Base-by-base conservation (phyloP, 2,113 vertebrate species). In the Atlantisia rogersi region DNA sequence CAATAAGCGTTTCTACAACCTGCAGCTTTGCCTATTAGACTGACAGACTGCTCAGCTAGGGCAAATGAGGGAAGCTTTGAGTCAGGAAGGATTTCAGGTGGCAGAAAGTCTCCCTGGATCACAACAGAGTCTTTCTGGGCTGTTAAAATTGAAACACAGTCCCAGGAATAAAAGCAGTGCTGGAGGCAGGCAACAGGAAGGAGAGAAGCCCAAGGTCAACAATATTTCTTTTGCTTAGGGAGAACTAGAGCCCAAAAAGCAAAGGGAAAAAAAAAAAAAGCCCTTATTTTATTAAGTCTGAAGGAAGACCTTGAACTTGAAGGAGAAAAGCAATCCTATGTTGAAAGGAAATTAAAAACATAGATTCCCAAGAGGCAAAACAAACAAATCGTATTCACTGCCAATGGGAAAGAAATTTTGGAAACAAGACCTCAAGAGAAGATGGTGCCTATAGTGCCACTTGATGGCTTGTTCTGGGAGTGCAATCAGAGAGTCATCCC, bases 311-410 rank as follows among this genome's bases (percentile, higher is more conserved):
- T 21, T 71, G 55, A 91, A 69, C 46, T 82, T 58, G 81, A 87
- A 86, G 31, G 35, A 86, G 60, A 87, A 74, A 80, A 89, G 37
- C 11, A 91, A 71, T 59, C 3, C 1, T 32, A 37, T 12, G 11
- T 64, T 87, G 65, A 82, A 96, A 91, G 78, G 56, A 89, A 94
- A 87, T 87, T 46, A 82, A 82, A 89, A 95, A 63, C 81, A 86
- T 0, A 82, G 56, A 75, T 71, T 84, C 69, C 82, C 81, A 71
- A 84, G 48, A 64, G 65, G 62, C 9, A 35, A 90, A 91, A 82
- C n/a, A 89, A 91, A 82, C 26, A 74, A 86, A 39, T 37, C 42
- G 29, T 32, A 81, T 37, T 50, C 31, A 20, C 15, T 59, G 76
- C 24, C 82, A 74, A 35, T 25, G 42, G 80, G 40, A 92, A 77